Base-by-base conservation (phyloP, 2,888 invertebrate genomes). In the Patella caerulea region DNA sequence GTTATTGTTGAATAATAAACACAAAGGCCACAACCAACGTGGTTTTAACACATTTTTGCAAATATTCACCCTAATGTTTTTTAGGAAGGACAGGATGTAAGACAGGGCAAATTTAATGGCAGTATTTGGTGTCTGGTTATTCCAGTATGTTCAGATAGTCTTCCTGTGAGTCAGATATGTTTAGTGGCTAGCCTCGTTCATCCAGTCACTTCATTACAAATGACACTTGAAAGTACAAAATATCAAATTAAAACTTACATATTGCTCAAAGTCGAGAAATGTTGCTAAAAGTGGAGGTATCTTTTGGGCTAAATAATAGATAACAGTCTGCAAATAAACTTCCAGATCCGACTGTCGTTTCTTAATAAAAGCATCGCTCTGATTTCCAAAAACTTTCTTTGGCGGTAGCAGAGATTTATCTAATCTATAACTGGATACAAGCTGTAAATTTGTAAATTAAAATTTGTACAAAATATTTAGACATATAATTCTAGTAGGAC, bases 311-410 rank as follows among this genome's bases (percentile, higher is more conserved):
- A 91, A 88, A 84, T 95, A 94, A 83, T 95, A 95, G 73, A 97
- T 94, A 15, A 97, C 93, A 83, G 94, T 95, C 87, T 92, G 91
- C 73, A 98, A 93, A 92, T 98, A 98, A 73, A 94, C 93, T 91
- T 96, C 95, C 69, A 98, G 92, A 19, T 95, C 96, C 82, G 94
- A 93, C 79, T 96, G 94, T 76, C 98, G 94, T 87, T 95, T 95
- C 88, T 96, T 96, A 2, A 99, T 94, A 90, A 99, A 98, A 77
- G 94, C 93, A 0, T 96, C 96, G 82, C 96, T 96, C 91, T 96
- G 96, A 89, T 97, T 98, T 1, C 98, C 95, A 86, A 98, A 95
- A 4, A 97, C 94, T 93, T 97, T 98, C 92, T 99, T 98, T 0
- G 97, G 97, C 15, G 98, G 98, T 19, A 98, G 92, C 79, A 97